Conservation (phyloP, 2,113 vertebrate species). For the Tyrannus savana region DNA sequence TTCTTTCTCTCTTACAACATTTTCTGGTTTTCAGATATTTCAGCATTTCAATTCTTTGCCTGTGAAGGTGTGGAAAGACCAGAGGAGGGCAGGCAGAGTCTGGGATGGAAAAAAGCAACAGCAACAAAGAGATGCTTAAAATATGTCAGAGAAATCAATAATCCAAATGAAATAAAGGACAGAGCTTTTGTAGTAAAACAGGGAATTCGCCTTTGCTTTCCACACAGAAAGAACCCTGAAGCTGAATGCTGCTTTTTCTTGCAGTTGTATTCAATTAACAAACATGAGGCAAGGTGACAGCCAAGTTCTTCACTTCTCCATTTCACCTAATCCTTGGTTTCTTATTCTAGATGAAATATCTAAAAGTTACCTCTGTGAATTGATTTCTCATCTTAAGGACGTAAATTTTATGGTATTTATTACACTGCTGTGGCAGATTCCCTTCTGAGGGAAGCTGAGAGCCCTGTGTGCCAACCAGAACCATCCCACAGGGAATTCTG, state of each 20-base stretch:
- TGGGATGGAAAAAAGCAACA: constrained; percentile 16
- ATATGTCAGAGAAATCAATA: constrained; percentile 40
- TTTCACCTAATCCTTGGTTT: neutral
- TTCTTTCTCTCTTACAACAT: neutral
- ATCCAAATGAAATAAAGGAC: neutral
- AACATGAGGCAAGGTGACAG: constrained; percentile 16
- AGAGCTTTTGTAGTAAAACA: neutral
- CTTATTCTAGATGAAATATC: neutral
- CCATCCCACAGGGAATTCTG: no score
- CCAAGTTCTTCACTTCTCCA: neutral
- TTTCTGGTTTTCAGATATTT: neutral
- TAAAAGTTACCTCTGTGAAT: neutral
- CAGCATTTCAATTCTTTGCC: neutral
- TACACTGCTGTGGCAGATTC: neutral
- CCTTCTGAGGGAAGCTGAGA: no score
- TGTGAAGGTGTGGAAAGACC: constrained; percentile 63
- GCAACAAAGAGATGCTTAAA: constrained; percentile 23
- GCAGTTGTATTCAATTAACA: neutral
- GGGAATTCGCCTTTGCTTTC: neutral
- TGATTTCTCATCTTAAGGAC: constrained; percentile 25
- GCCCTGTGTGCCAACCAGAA: no score
- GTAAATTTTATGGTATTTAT: constrained; percentile 9
- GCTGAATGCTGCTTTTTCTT: neutral
- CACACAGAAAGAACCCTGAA: neutral
- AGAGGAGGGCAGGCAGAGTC: constrained; percentile 73